phyloP scores from a whole-genome alignment of 2,797 vertebrate species.

The Microctenopoma steveboyesi region DNA sequence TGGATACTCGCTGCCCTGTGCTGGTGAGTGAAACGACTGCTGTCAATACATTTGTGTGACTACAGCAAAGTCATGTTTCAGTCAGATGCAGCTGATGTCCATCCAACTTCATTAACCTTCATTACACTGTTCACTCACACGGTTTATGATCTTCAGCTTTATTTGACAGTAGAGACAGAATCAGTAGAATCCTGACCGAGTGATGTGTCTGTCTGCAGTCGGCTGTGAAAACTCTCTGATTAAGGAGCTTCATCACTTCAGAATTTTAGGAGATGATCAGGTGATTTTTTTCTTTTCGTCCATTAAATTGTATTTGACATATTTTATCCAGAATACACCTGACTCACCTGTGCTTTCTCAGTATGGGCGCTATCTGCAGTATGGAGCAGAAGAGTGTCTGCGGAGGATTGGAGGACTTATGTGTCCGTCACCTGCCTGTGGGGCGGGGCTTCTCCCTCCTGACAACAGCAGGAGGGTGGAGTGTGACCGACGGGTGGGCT shows the following conservation, averaged over 20 bases:
- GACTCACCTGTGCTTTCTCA: constrained; percentile 8
- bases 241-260: constrained; percentile 93
- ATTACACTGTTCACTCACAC: neutral
- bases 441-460: constrained; percentile 87
- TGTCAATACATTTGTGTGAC: no score
- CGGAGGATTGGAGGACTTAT: constrained; percentile 88
- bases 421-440: constrained; percentile 89
- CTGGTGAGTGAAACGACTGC: constrained; percentile 77
- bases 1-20: constrained; percentile 92
- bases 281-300: constrained; percentile 68
- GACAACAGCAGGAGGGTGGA: constrained; percentile 79
- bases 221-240: constrained; percentile 90
- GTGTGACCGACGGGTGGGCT: constrained; percentile 87
- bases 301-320: neutral
- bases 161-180: neutral
- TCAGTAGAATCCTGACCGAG: neutral
- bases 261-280: constrained; percentile 90
- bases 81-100: no score
- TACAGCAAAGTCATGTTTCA: no score
- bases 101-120: no score
- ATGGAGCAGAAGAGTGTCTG: constrained; percentile 87
- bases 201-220: constrained; percentile 73
- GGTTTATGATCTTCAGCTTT: no score
- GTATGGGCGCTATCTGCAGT: constrained; percentile 85
- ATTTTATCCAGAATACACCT: neutral